Evolutionary conservation across 2,888 invertebrate species (phyloP), one percentile per base, ranked within the genome.

Genomic region (Proisotoma minuta): DNA sequence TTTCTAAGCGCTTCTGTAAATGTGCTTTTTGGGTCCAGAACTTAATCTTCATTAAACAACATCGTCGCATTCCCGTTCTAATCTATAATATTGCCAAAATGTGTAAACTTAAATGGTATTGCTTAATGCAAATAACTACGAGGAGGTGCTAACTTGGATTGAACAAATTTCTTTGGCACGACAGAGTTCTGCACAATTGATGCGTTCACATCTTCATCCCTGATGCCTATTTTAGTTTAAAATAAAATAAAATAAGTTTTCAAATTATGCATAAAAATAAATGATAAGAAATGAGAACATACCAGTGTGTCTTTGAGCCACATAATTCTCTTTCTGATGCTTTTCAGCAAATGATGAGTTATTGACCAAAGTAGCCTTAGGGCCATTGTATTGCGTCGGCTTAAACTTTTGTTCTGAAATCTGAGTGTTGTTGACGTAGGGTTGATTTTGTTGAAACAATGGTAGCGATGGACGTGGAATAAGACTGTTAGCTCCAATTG

Each of bases 121-220:
- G 28, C 26, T 52, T 54, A 23, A 4, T n/a, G n/a, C n/a, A n/a
- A 23, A 54, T 59, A 65, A 59, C 61, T 65, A 50, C 58, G 52
- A 27, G 65, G 65, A 2, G 65, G 51, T 5, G 51, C 28, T 1
- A 65, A 48, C 53, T 59, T 56, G 5, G 65, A 65, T 34, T 52
- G 54, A 20, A 65, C 50, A 50, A 52, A 57, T n/a, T 27, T 40
- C 28, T 62, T 62, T n/a, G 59, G 49, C 49, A 66, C 49, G 1
- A 34, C 18, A 1, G 57, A 51, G 24, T 57, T 59, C 34, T 66
- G 65, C 34, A 66, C 51, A 20, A 66, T 48, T 0, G 65, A 66
- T 1, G 62, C 68, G 28, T 68, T 65, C 34, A 62, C 68, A 20
- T 62, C 63, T 22, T 62, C 63, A 47, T 64, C 63, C 3, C 68